Evolutionary conservation across 2,113 vertebrate genomes (phyloP), one percentile per base, ranked within the genome.

Genomic region (Myxocyprinus asiaticus): DNA sequence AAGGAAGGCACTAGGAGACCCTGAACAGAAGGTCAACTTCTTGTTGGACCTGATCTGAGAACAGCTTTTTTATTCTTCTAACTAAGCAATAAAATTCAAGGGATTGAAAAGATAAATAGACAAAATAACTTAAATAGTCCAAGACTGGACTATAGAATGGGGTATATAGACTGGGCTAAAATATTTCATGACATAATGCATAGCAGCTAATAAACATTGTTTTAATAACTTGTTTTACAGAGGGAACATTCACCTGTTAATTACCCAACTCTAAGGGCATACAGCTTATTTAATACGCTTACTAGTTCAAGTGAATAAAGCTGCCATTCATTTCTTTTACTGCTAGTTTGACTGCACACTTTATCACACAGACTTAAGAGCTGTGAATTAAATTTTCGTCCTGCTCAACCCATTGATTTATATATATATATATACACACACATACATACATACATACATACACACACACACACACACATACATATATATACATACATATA

Each of bases 201-300:
- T 51, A 50, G 55, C 48, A 70, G 67, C 50, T 70, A 53, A 55
- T 70, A 55, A 70, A 56, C 67, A 43, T n/a, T n/a, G 51, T 70
- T 53, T 70, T 70, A n/a, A 43, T 50, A 70, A 56, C 22, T 11
- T 8, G 48, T 68, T 68, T 51, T 17, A 68, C 67, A 68, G 67
- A 51, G 68, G 68, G 50, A 70, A 70, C 51, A 70, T 70, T 70
- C 68, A 70, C 51, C 68, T 70, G 68, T 33, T 70, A 42, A 55
- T 55, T 44, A 44, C 22, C 14, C 22, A 9, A 70, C 68, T 15
- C 56, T 56, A 51, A 11, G 67, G 47, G 15, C 11, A 45, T 68
- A 17, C 10, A 50, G 48, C 7, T 68, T 68, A 51, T 50, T 33
- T 51, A 68, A 51, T 22, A 14, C 15, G 5, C 48, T 22, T 6